Conservation (phyloP, 2,113 vertebrate genomes). For the Empidonax alnorum region DNA sequence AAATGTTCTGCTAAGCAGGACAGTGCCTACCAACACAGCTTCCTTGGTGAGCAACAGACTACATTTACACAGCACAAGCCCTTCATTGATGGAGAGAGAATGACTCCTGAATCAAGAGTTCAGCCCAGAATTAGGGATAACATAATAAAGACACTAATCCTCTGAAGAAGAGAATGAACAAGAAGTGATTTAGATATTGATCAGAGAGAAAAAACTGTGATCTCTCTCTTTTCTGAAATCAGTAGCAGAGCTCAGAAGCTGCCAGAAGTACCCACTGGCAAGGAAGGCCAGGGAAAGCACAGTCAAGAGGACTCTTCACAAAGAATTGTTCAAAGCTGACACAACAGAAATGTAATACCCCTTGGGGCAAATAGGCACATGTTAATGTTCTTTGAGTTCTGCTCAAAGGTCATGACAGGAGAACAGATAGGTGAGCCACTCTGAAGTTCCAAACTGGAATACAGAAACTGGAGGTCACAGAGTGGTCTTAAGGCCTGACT, state of each 20-base stretch:
- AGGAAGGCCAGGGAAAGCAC: neutral
- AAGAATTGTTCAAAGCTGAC: neutral
- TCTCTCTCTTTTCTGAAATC: neutral
- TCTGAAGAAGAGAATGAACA: neutral
- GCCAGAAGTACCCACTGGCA: neutral
- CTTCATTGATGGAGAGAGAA: neutral
- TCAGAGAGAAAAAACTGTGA: neutral
- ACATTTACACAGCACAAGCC: neutral
- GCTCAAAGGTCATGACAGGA: neutral
- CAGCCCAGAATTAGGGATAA: neutral
- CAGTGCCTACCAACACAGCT: neutral
- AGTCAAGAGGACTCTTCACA: neutral
- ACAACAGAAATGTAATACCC: neutral
- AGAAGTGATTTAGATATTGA: neutral
- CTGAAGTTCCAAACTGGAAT: neutral
- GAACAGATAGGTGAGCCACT: neutral
- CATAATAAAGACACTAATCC: neutral
- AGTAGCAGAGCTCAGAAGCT: neutral
- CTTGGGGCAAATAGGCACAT: accelerated
- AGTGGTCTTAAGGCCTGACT: neutral
- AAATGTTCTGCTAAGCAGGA: neutral
- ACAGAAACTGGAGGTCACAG: neutral
- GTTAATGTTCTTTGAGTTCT: neutral
- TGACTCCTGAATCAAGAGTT: neutral
- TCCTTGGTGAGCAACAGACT: neutral